Base-by-base conservation (phyloP, 2,113 vertebrate species). In the Nicator chloris region DNA sequence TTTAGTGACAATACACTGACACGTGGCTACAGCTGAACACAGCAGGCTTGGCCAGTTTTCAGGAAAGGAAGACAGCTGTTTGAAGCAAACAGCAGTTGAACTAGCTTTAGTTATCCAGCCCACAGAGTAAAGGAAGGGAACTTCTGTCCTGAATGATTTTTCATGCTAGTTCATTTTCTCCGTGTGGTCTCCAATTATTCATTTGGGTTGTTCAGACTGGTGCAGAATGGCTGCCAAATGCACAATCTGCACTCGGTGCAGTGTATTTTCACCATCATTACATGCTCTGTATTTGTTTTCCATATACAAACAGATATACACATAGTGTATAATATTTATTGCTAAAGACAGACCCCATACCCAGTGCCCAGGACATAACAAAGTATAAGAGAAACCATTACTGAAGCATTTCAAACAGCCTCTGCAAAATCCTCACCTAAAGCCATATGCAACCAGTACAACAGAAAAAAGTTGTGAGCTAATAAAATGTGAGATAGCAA, bases 291-390 rank as follows among this genome's bases (percentile, higher is more conserved):
- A 53, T 37, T 88, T 68, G 16, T 60, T 90, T 92, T 81, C 90
- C 76, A 72, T 42, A 80, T 64, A 95, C 56, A 93, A 95, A 95
- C 76, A 92, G 44, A 96, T 90, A 97, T 96, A 96, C 96, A 97
- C 95, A 96, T 27, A 93, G 94, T 96, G 95, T 95, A 96, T 95
- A 95, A 82, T 86, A 88, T 80, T 97, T 96, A 96, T 95, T 96
- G 96, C 96, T 96, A 71, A 86, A 88, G 78, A 86, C 90, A 90
- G 84, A 60, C 56, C 15, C 53, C 65, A 50, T 18, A 64, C 60
- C 76, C 84, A 78, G 86, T 15, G 27, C 68, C 69, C 76, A 90
- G 71, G 71, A 88, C 64, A 71, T 63, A 82, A 82, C 24, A 81
- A 3, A 61, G 24, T 22, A 61, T 51, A 86, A 86, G 14, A 88